Percentiles rank a stretch among this genome's conserved stretches.
Conservation (phyloP, 2,113 vertebrate genomes). For the Thunnus thynnus region DNA sequence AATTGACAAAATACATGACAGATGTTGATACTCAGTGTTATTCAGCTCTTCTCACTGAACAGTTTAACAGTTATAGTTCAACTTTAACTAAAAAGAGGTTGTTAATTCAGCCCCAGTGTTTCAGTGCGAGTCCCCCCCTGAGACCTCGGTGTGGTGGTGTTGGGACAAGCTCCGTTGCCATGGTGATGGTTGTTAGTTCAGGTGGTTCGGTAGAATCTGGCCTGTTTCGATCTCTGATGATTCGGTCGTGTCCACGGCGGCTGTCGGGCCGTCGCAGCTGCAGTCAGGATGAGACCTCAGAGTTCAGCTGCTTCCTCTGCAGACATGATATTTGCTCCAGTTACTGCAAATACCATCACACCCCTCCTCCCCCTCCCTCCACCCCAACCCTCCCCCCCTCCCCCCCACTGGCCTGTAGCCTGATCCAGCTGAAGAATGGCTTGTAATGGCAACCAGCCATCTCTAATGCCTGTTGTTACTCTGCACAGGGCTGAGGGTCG, state of each 20-base stretch:
- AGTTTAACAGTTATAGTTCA: no score
- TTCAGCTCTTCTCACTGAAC: no score
- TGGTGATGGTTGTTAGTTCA: conserved; percentile 11
- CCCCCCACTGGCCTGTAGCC: conserved; percentile 68
- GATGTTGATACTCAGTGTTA: no score
- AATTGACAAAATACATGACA: no score
- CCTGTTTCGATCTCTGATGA: not conserved
- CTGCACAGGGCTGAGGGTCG: conserved; percentile 19
- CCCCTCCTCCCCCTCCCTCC: not conserved
- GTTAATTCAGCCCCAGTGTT: no score
- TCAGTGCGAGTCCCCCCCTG: no score
- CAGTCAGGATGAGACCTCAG: conserved; percentile 36
- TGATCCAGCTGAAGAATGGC: conserved; percentile 76
- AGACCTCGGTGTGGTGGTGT: not conserved
- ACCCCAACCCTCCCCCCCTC: not conserved
- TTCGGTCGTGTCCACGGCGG: not conserved
- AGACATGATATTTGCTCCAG: conserved; percentile 77
- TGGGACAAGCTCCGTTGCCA: not conserved
- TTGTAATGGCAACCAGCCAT: conserved; percentile 68
- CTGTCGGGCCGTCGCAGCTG: conserved; percentile 5
- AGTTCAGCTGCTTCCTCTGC: conserved; percentile 63
- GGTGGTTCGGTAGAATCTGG: not conserved
- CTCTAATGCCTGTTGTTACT: conserved; percentile 67
- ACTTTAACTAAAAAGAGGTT: no score
- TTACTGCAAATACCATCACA: conserved; percentile 77